Evolutionary conservation across 2,888 invertebrate genomes (phyloP), one percentile per base, ranked within the genome.

Genomic region (Zygothrica quintamaculata): DNA sequence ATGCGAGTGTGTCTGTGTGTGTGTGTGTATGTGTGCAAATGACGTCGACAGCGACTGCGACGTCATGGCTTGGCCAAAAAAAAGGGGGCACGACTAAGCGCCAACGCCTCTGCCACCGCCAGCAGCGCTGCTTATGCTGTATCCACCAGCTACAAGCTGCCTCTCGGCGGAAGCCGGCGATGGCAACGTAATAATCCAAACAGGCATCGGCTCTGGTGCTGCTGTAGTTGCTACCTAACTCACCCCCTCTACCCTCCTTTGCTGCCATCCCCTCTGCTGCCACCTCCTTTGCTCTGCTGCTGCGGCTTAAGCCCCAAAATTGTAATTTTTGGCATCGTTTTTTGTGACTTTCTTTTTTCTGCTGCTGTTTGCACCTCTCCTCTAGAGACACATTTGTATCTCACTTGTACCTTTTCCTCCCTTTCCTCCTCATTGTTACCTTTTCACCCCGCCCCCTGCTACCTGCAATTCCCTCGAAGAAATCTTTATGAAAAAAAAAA

Each of bases 21-120:
- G n/a, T n/a, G n/a, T n/a, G n/a, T n/a, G 34, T 44, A 40, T 1
- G 16, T 47, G 34, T 9, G 9, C 44, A 18, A 13, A 26, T 55
- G 39, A 13, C 46, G 36, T 5, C 57, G 22, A 6, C 53, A 12
- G 15, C 55, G 36, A 31, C 52, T 40, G 34, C 37, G 36, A 18
- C 79, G 55, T 39, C 81, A 82, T 70, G 78, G 78, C 64, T 66
- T 74, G 66, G 72, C 73, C 67, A 71, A 73, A 84, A 81, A 71
- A 82, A 84, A 84, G 85, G 82, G 82, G 82, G 82, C 82, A 84
- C 82, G 87, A 84, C 82, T 78, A 76, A 59, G 76, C 76, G 69
- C 59, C 59, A 64, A 66, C 65, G 56, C 72, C 31, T 53, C 53
- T 18, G 52, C 52, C 48, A 50, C n/a, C n/a, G n/a, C n/a, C n/a